Conservation (phyloP, 2,113 vertebrate species). For the Gymnarchus niloticus region DNA sequence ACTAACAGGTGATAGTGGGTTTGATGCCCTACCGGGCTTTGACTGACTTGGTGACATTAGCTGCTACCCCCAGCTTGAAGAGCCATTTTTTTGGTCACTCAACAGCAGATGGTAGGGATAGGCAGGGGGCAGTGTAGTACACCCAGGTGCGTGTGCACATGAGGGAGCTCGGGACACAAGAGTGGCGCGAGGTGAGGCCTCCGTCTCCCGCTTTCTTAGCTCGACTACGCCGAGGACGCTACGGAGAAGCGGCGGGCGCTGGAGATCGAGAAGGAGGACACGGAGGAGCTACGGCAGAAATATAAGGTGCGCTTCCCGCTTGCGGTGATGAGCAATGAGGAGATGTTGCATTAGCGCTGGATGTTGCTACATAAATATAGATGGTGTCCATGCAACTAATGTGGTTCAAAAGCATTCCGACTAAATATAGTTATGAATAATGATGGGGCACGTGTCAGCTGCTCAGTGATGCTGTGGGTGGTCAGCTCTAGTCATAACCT, state of each 20-base stretch:
- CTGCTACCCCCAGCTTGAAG: no score
- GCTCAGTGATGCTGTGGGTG: neutral
- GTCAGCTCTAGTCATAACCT: neutral
- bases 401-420: neutral
- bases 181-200: neutral
- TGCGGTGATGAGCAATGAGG: neutral
- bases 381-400: neutral
- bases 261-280: constrained; percentile 97
- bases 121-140: no score
- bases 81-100: no score
- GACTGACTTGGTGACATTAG: neutral
- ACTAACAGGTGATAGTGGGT: neutral
- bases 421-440: neutral
- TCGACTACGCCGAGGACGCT: constrained; percentile 95
- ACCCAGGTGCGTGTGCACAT: no score
- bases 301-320: constrained; percentile 75
- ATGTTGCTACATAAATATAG: neutral
- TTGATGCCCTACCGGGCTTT: neutral
- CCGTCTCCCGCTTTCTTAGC: constrained; percentile 52
- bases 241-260: constrained; percentile 91
- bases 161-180: neutral
- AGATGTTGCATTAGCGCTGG: neutral
- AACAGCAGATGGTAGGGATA: no score
- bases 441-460: neutral
- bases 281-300: constrained; percentile 92